Conservation (phyloP, 35 echinoderm and acorn worm genomes). For the Ophioderma brevispina region DNA sequence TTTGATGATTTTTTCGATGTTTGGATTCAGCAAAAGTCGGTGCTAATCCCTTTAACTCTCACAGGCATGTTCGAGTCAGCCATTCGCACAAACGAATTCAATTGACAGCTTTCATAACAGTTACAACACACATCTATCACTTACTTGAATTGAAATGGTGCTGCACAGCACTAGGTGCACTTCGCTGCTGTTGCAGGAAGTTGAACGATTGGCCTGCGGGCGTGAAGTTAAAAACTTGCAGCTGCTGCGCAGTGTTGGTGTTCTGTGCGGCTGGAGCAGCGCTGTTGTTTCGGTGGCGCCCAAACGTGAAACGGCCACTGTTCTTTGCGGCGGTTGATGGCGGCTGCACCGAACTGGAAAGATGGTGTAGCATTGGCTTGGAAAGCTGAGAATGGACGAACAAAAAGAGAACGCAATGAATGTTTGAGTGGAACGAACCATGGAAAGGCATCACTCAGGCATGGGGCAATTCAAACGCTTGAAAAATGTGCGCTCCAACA, state of each 20-base stretch:
- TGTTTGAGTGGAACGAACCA: no score
- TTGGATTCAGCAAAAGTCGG: no score
- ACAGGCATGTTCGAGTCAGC: no score
- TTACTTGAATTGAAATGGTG: not conserved
- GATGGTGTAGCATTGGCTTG: not conserved
- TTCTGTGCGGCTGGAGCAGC: not conserved
- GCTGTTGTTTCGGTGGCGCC: not conserved
- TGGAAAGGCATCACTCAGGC: no score
- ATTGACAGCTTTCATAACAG: no score
- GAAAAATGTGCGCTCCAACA: no score
- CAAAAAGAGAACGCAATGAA: no score
- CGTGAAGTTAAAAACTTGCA: constrained; percentile 1
- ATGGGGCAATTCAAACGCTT: no score
- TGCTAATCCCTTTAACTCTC: no score
- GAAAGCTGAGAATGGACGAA: not conserved
- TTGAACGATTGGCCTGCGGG: not conserved
- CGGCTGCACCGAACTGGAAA: constrained; percentile 39
- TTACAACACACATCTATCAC: no score
- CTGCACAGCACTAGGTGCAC: not conserved
- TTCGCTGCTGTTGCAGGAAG: not conserved
- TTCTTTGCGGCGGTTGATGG: not conserved
- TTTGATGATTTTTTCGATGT: no score
- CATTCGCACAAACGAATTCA: no score
- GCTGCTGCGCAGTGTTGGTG: not conserved
- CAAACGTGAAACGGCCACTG: not conserved